These are phyloP conservation scores for Trachelus iudaicus DNA, from an alignment of 2,888 invertebrate species.

Conservation along the genomic window DNA sequence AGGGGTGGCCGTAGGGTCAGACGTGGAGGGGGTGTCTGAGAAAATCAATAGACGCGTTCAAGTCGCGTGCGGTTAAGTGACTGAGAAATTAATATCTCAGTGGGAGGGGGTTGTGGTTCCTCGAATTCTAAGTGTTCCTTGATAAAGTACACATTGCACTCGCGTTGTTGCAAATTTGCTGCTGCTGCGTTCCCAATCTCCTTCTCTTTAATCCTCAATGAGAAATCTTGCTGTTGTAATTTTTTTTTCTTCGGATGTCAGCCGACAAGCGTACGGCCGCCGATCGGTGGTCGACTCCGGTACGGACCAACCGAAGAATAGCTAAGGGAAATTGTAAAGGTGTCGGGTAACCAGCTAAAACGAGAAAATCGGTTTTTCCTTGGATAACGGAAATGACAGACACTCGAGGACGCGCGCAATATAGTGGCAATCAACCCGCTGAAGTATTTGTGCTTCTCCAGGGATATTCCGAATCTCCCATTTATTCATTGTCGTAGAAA, in stretches of 20 bases:
- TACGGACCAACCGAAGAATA: constrained; percentile 20
- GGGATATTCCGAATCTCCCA: constrained; percentile 55
- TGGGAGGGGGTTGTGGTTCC: constrained; percentile 40
- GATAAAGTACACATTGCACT: background rate
- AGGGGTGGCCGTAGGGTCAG: constrained; percentile 39
- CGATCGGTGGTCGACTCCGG: no score
- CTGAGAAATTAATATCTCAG: constrained; percentile 62
- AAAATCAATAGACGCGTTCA: constrained; percentile 61
- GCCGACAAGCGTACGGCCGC: no score
- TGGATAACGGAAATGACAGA: background rate
- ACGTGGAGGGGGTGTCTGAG: constrained; percentile 36
- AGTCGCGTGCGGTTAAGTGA: constrained; percentile 63
- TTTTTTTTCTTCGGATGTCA: no score
- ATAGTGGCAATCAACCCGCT: constrained; percentile 62
- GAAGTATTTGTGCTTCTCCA: constrained; percentile 62
- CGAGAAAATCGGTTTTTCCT: background rate
- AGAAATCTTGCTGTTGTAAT: no score
- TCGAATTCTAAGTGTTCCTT: background rate
- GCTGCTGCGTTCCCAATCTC: background rate
- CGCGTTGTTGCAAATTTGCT: background rate
- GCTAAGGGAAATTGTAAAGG: constrained; percentile 30
- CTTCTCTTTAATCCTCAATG: no score
- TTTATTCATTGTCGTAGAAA: constrained; percentile 60
- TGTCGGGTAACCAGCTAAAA: constrained; percentile 21
- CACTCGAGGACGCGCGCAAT: constrained; percentile 46